Evolutionary conservation across 2,888 invertebrate genomes (phyloP), one percentile per base, ranked within the genome.

Genomic region (Yponomeuta cagnagella): DNA sequence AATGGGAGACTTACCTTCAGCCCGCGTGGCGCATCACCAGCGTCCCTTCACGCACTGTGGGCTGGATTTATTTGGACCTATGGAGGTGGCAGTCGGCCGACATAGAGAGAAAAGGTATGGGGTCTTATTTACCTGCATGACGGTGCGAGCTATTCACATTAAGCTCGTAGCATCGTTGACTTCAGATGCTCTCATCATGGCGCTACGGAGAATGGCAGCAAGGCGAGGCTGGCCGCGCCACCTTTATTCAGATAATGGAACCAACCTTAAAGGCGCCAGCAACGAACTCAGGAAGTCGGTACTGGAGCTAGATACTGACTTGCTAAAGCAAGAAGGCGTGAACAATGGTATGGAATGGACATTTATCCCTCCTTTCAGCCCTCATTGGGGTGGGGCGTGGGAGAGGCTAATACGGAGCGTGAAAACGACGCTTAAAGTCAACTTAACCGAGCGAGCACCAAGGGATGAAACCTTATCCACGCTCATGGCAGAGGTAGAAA

Each of bases 331-430:
- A 1, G 71, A 69, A 23, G 73, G 68, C 0, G 23, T 64, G 2
- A 74, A 71, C 10, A 8, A 71, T 10, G 71, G 69, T 2, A 70
- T 70, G 3, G 37, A 67, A 10, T 76, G 75, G 75, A 67, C 63
- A 0, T 76, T 76, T 66, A 73, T 74, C 0, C 76, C 77, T 0
- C 75, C 76, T 3, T 69, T 58, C 1, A 74, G 73, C 58, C 75
- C 75, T 6, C 74, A 75, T 64, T 70, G 71, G 76, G 76, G 73
- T 43, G 75, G 74, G 33, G 74, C 75, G 0, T 76, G 76, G 75
- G 76, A 76, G 69, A 72, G 76, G 0, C 52, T 77, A 9, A 74
- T 77, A 1, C 12, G 76, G 2, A 74, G 71, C 33, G 74, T 76
- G 0, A 76, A 77, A 63, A 71, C 64, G 0, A 37, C 75, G 0